phyloP scores from a whole-genome alignment of 2,113 vertebrate genomes.

The Pseudorectes ferrugineus region DNA sequence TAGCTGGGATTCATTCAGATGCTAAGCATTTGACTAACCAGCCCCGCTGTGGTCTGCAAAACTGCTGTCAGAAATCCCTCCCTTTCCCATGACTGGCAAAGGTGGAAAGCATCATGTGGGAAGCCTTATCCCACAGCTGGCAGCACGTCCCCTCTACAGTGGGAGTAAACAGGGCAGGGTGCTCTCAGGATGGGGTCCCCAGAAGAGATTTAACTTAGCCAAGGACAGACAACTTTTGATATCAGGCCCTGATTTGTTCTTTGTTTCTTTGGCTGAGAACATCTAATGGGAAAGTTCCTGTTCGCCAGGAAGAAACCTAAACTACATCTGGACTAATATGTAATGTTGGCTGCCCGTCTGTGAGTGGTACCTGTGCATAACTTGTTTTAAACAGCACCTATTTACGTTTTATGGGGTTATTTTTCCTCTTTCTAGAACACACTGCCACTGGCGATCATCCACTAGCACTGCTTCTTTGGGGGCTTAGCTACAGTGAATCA shows the following conservation, averaged over 20 bases:
- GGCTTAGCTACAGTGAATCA: neutral
- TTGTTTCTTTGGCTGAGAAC: neutral
- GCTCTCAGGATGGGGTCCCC: neutral
- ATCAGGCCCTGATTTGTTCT: neutral
- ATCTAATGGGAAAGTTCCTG: neutral
- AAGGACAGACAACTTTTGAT: neutral
- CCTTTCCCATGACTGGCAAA: neutral
- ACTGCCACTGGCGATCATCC: neutral
- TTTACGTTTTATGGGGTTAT: neutral
- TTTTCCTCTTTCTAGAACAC: neutral
- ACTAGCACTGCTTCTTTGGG: neutral
- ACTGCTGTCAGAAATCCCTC: neutral
- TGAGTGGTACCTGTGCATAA: neutral
- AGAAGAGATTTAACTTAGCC: neutral
- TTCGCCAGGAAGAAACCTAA: neutral
- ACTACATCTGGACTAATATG: neutral
- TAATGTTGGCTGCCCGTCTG: neutral
- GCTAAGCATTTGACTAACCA: neutral
- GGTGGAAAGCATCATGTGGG: rapidly evolving
- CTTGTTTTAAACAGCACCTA: neutral
- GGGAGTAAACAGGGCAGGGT: neutral
- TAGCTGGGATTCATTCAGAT: neutral
- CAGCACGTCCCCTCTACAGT: rapidly evolving
- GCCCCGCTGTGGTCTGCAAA: neutral
- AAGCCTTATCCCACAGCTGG: neutral